Evolutionary conservation across 1,140 invertebrate species (phyloP), one percentile per base, ranked within the genome.

Genomic region (Brevipalpus yothersi): DNA sequence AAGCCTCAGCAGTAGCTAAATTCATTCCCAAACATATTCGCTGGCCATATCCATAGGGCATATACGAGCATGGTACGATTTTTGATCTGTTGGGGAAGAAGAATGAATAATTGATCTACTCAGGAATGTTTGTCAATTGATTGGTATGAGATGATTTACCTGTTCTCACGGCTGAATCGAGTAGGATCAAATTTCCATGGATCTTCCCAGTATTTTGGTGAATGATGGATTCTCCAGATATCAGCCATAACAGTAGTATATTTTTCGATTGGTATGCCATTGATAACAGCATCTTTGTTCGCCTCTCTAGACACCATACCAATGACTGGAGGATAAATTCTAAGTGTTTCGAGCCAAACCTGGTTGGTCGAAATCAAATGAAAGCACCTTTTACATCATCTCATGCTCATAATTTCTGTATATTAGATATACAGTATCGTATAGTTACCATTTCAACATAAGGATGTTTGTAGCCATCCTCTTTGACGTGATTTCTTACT

Each of bases 111-210:
- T 3, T 31, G n/a, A n/a, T n/a, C n/a, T n/a, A n/a, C n/a, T n/a
- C n/a, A n/a, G n/a, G n/a, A n/a, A n/a, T n/a, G n/a, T n/a, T n/a
- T n/a, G n/a, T n/a, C n/a, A n/a, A n/a, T n/a, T n/a, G n/a, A n/a
- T n/a, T n/a, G n/a, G 2, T 5, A 31, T 31, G 2, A 5, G 31
- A 2, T 31, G 5, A 31, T 2, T 51, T 51, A 51, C 43, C 62
- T 59, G 13, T 61, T 60, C 42, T 58, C 65, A 54, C 51, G n/a
- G n/a, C 9, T 4, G 41, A 65, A 82, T 58, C 80, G 68, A 43
- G 75, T 71, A 0, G 73, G 73, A 61, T 70, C 63, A 63, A 75
- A 75, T 60, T 60, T 64, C 7, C 68, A 60, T 4, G 73, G 73
- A 17, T 73, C 65, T 9, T 68, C 64, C 70, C 71, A 75, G 41